These are phyloP conservation scores for Stictocephala bisonia DNA, from an alignment of 2,888 invertebrate species.

Conservation along the genomic window DNA sequence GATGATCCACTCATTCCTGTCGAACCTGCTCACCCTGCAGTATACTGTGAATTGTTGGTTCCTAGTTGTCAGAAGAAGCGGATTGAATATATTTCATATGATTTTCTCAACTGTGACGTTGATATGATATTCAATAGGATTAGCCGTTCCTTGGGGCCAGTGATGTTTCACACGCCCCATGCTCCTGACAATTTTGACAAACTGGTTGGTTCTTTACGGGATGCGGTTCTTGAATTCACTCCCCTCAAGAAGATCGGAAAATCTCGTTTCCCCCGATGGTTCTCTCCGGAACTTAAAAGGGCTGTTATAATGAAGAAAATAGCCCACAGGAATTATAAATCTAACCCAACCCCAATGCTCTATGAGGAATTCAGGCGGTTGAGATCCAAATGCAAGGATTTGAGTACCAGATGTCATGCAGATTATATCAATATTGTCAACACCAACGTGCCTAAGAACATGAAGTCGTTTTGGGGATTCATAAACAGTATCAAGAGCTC, in stretches of 20 bases:
- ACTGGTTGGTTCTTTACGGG: neutral
- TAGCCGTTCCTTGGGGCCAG: neutral
- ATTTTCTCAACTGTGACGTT: slow-evolving; percentile 2
- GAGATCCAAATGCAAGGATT: neutral
- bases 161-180: neutral
- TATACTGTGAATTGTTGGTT: neutral
- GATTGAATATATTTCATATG: neutral
- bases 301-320: neutral
- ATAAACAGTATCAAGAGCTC: neutral
- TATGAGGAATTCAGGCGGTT: neutral
- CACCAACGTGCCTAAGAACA: neutral
- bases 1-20: neutral
- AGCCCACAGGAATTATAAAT: neutral
- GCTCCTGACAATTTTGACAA: neutral
- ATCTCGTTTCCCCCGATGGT: slow-evolving; percentile 9
- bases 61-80: neutral
- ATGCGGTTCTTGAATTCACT: slow-evolving; percentile 1
- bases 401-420: neutral
- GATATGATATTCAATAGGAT: slow-evolving; percentile 8
- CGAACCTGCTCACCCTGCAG: slow-evolving; percentile 14
- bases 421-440: neutral
- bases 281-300: slow-evolving; percentile 3
- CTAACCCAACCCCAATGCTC: neutral
- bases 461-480: slow-evolving; percentile 17
- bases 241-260: neutral